Percentiles rank a stretch among this genome's conserved stretches.
phyloP scores from a whole-genome alignment of 1,140 invertebrate species.

The Papilio machaon region DNA sequence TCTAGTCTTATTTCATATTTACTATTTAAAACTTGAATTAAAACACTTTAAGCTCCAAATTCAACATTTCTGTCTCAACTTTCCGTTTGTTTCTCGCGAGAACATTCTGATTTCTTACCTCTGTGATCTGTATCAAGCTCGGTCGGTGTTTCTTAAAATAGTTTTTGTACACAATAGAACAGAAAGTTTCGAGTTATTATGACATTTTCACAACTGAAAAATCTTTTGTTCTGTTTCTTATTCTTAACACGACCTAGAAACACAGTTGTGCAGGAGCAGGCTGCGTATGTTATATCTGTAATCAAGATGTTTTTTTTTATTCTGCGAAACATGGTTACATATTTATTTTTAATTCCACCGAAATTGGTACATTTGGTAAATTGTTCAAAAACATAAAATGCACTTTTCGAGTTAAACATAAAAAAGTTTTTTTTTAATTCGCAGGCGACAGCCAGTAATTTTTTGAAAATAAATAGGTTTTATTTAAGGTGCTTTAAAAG shows the following conservation, averaged over 20 bases:
- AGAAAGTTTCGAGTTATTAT: constrained; percentile 29
- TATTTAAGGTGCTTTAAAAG: no score
- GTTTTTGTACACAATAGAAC: constrained; percentile 36
- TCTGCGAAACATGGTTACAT: no score
- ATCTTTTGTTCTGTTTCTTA: constrained; percentile 37
- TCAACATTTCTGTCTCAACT: background rate
- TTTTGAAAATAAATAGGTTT: no score
- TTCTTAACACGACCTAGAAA: constrained; percentile 36
- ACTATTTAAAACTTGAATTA: constrained; percentile 8
- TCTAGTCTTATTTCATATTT: background rate
- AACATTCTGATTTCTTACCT: constrained; percentile 23
- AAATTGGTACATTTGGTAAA: background rate
- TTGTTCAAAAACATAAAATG: background rate
- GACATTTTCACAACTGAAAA: constrained; percentile 36
- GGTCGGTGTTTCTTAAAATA: constrained; percentile 33
- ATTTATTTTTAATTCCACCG: background rate
- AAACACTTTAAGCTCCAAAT: background rate
- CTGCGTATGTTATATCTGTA: background rate
- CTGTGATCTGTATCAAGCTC: constrained; percentile 8
- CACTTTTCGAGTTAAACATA: no score
- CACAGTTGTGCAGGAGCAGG: constrained; percentile 20
- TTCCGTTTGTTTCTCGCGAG: constrained; percentile 13
- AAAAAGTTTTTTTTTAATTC: no score
- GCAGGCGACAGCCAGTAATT: no score
- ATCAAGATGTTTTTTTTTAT: background rate